Conservation (phyloP, 2,113 vertebrate species). For the Oreocharis arfaki region DNA sequence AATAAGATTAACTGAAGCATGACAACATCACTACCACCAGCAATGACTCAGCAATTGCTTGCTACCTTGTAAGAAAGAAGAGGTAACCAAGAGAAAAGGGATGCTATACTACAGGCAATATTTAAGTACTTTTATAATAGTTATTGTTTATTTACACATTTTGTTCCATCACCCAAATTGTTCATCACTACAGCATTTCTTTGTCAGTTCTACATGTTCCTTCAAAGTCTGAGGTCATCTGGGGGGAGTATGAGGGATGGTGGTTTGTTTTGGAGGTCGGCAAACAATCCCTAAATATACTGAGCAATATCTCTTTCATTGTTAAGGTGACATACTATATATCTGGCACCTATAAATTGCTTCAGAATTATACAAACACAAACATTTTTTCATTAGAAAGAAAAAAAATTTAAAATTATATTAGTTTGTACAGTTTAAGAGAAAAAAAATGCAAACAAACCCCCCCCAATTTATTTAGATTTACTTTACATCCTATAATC, state of each 20-base stretch:
- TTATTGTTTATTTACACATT: background rate
- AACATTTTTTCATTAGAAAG: background rate
- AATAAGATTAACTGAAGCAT: background rate
- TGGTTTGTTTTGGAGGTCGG: background rate
- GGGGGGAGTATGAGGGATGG: fast-evolving
- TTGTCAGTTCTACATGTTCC: background rate
- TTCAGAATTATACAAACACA: background rate
- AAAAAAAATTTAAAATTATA: background rate
- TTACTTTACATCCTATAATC: background rate
- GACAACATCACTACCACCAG: background rate
- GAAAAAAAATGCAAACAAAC: fast-evolving
- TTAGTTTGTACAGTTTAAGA: background rate
- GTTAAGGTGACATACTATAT: background rate
- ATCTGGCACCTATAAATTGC: background rate
- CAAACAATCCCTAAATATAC: background rate
- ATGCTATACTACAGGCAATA: background rate
- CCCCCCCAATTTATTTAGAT: background rate
- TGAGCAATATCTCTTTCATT: background rate
- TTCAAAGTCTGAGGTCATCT: background rate
- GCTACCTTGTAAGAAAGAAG: background rate
- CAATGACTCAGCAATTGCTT: background rate
- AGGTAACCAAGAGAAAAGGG: background rate
- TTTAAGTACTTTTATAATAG: background rate
- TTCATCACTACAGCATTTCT: background rate
- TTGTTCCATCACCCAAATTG: background rate